phyloP scores from a whole-genome alignment of 2,888 invertebrate species.

The Bellardia pandia region DNA sequence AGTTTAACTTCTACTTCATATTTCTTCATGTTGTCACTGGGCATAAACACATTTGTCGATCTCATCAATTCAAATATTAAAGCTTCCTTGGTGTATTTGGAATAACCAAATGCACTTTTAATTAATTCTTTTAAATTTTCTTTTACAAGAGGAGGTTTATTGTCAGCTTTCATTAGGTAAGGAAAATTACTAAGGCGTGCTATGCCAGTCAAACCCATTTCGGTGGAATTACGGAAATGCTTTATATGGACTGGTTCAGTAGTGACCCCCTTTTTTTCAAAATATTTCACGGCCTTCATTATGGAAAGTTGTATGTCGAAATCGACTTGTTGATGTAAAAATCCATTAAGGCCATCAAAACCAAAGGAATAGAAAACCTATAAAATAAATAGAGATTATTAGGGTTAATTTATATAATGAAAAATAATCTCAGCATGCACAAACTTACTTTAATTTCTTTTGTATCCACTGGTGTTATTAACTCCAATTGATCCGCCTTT shows the following conservation, averaged over 20 bases:
- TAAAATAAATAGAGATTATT: background rate
- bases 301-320: conserved; percentile 77
- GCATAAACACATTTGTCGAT: conserved; percentile 78
- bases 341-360: conserved; percentile 75
- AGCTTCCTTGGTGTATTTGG: conserved; percentile 77
- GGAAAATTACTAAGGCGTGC: conserved; percentile 74
- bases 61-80: conserved; percentile 79
- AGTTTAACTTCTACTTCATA: conserved; percentile 74
- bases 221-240: conserved; percentile 76
- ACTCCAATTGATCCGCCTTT: conserved; percentile 83
- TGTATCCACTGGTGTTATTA: conserved; percentile 85
- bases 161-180: conserved; percentile 54
- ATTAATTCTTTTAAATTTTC: conserved; percentile 62
- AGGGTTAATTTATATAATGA: background rate
- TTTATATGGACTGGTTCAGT: conserved; percentile 72
- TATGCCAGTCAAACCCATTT: conserved; percentile 76
- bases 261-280: conserved; percentile 75
- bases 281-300: conserved; percentile 76
- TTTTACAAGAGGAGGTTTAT: conserved; percentile 13
- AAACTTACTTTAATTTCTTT: conserved; percentile 83
- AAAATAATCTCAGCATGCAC: background rate
- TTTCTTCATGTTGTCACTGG: conserved; percentile 65
- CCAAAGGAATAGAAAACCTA: conserved; percentile 77
- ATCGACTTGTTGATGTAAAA: conserved; percentile 76
- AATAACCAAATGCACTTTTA: conserved; percentile 74